Evolutionary conservation across 2,888 invertebrate species (phyloP), one percentile per base, ranked within the genome.

Genomic region (Pachliopta kotzebuea): DNA sequence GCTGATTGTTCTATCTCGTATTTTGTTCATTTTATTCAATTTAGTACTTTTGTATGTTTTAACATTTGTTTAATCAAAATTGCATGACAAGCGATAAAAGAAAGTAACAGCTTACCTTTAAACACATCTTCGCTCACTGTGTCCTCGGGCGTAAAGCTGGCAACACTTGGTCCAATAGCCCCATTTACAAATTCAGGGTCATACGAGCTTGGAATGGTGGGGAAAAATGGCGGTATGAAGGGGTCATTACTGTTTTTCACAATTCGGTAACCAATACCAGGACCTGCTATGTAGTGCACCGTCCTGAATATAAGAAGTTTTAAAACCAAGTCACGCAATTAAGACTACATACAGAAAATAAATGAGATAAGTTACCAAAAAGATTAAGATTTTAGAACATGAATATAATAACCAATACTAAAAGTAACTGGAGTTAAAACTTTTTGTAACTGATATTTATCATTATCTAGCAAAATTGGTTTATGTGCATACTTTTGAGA

Each of bases 201-300:
- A 67, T 93, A 92, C 11, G 92, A 90, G 69, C 93, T 93, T 0
- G 93, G 93, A 49, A 93, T 85, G 2, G 93, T 92, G 4, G 93
- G 94, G 82, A 93, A 94, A 69, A 93, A 90, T 0, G 93, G 85
- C 0, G 94, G 94, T 63, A 94, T 91, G 78, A 92, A 93, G 0
- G 94, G 94, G 42, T 95, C 95, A 74, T 95, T 93, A 65, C 94
- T 94, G 71, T 93, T 95, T 79, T 95, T 94, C 14, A 96, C 88
- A 3, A 96, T 94, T 54, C 95, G 92, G 76, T 96, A 96, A 0
- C 96, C 96, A 56, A 96, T 96, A 18, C 94, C 95, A 0, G 96
- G 95, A 0, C 96, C 96, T 0, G 96, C 96, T 70, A 95, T 95
- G 79, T 96, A 96, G 81, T 96, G 94, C 0, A 96, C 96, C 0